These are phyloP conservation scores for Drosophila anomelani DNA, from an alignment of 2,888 invertebrate species.

Conservation along the genomic window DNA sequence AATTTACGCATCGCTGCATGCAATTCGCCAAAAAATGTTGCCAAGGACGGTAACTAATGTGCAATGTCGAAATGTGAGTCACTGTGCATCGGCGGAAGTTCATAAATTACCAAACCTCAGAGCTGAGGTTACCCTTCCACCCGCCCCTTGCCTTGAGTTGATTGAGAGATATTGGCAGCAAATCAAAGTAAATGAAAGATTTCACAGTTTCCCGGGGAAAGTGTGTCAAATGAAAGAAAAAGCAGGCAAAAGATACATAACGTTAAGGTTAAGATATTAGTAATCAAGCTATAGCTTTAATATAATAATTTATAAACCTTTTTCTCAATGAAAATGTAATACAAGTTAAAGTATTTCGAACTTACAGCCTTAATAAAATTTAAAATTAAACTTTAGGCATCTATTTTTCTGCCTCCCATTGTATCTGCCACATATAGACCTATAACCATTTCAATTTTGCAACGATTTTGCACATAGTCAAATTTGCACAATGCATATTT, in stretches of 20 bases:
- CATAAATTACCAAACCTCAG: slow-evolving; percentile 67
- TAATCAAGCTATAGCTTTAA: not conserved
- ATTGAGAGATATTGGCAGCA: slow-evolving; percentile 40
- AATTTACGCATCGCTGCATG: slow-evolving; percentile 77
- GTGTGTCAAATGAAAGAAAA: slow-evolving; percentile 58
- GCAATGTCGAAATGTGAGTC: slow-evolving; percentile 17
- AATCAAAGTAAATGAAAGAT: slow-evolving; percentile 69
- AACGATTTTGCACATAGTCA: slow-evolving; percentile 67
- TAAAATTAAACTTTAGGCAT: not conserved
- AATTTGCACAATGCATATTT: slow-evolving; percentile 57
- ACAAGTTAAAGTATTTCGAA: not conserved
- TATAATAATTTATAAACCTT: not conserved
- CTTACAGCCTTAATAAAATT: not conserved
- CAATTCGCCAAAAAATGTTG: slow-evolving; percentile 76
- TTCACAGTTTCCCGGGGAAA: slow-evolving; percentile 50
- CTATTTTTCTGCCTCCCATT: not conserved
- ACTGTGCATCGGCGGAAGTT: slow-evolving; percentile 36
- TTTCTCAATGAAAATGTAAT: not conserved
- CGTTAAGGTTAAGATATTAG: too few relatives aligned
- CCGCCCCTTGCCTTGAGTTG: slow-evolving; percentile 1
- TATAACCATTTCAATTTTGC: slow-evolving; percentile 60
- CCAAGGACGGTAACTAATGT: slow-evolving; percentile 58
- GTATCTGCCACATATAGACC: not conserved
- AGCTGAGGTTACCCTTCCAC: slow-evolving; percentile 26
- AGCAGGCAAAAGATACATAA: not conserved